Evolutionary conservation across 2,113 vertebrate species (phyloP), one percentile per base, ranked within the genome.

Genomic region (Numenius arquata): DNA sequence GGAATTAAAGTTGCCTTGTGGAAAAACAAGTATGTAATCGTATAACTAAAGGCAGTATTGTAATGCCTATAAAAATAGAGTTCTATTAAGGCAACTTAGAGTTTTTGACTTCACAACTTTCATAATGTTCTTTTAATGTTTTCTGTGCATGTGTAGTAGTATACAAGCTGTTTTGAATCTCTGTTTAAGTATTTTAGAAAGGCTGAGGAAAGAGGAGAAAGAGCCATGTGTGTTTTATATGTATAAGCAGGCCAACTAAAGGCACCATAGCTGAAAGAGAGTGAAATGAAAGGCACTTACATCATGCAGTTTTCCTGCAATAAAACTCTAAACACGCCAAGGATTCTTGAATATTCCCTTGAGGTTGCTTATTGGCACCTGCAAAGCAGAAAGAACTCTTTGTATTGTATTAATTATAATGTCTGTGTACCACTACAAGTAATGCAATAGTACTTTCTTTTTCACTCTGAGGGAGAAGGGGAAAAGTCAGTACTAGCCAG

Each of bases 281-380:
- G 25, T 52, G 45, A 93, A 93, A 80, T 78, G 36, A 89, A 89
- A 87, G 47, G 77, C 80, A 66, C 48, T 96, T 95, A 65, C 56
- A 87, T 84, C 76, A 93, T 62, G 27, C 45, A 93, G 36, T 76
- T 92, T 82, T 85, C 77, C 73, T 91, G 92, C 84, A 91, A 71
- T 76, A 91, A 96, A 94, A 75, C 56, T 59, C 79, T 17, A 55
- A 93, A 82, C 43, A 62, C 53, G 6, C 53, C 70, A 76, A 93
- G n/a, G 74, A 79, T 87, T 87, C 36, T 79, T 87, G 70, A 89
- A 41, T 73, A 78, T 89, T 93, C 86, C 79, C 77, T 91, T 79
- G 66, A 79, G 66, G 61, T 66, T 89, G 48, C 77, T 91, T 87
- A 91, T 62, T 93, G 86, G 70, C 88, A 96, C 90, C 95, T 96